Evolutionary conservation across 2,797 vertebrate species (phyloP).

Genomic region (Nyctibius grandis): DNA sequence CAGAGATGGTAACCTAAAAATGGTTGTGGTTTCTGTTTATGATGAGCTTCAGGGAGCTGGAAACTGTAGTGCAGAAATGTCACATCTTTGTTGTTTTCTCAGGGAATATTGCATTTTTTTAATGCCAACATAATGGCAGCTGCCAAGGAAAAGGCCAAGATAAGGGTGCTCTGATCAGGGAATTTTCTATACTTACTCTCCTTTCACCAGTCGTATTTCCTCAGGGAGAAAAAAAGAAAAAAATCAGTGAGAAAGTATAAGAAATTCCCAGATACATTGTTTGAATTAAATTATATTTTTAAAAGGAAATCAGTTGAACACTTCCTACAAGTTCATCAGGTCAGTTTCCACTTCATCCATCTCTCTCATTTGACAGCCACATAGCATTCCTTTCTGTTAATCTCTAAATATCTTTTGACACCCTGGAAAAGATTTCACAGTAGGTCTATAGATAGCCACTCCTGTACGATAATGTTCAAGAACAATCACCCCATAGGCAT

Average conservation of each 20-base stretch:
- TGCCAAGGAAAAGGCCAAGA: neutral
- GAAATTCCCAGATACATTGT: neutral
- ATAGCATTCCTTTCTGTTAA: neutral
- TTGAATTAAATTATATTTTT: neutral
- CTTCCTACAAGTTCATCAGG: neutral
- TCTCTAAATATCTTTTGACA: neutral
- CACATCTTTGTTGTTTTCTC: neutral
- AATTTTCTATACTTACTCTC: neutral
- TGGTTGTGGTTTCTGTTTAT: neutral
- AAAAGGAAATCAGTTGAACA: neutral
- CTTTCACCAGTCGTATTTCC: neutral
- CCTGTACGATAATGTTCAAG: fast-evolving
- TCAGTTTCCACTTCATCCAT: neutral
- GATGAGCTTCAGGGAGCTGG: neutral
- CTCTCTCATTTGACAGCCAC: neutral
- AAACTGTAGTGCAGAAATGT: neutral
- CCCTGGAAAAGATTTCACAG: neutral
- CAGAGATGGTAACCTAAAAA: neutral
- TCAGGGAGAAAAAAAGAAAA: neutral
- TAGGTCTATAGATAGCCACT: neutral
- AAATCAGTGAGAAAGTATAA: neutral
- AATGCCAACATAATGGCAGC: neutral
- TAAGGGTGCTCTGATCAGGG: neutral
- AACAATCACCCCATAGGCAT: neutral
- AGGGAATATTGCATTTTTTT: neutral